Percentiles rank a stretch among this genome's conserved stretches.
phyloP scores from a whole-genome alignment of 2,113 vertebrate genomes.

The Strigops habroptila region DNA sequence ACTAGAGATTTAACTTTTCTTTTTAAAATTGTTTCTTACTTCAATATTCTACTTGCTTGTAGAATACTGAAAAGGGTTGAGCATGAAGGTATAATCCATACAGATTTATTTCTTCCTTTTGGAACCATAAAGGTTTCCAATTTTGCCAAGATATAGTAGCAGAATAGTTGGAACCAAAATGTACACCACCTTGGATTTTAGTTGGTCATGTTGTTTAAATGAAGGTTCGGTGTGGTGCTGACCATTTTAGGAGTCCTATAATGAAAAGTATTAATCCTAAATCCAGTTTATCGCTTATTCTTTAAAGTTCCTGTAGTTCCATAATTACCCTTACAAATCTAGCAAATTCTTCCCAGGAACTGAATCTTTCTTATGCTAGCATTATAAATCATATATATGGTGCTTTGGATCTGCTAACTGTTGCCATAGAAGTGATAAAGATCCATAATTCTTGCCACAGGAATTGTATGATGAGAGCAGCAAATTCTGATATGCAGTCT shows the following conservation, averaged over 20 bases:
- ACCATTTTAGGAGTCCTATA: background rate
- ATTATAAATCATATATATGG: background rate
- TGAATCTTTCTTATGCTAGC: background rate
- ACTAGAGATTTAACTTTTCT: background rate
- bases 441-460: constrained; percentile 28
- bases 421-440: background rate
- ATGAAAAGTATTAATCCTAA: background rate
- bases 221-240: background rate
- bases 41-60: constrained; percentile 39
- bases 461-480: constrained; percentile 51
- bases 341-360: background rate
- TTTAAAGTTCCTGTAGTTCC: background rate
- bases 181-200: background rate
- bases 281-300: background rate
- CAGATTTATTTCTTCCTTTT: background rate
- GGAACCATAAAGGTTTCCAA: background rate
- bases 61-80: constrained; percentile 48
- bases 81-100: constrained; percentile 28
- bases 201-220: background rate
- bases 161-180: background rate
- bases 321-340: background rate
- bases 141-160: background rate
- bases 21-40: background rate
- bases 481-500: constrained; percentile 53
- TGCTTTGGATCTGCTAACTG: constrained; percentile 47